These are phyloP conservation scores for Gryon sp. DNA, from an alignment of 1,140 invertebrate species.

Conservation along the genomic window DNA sequence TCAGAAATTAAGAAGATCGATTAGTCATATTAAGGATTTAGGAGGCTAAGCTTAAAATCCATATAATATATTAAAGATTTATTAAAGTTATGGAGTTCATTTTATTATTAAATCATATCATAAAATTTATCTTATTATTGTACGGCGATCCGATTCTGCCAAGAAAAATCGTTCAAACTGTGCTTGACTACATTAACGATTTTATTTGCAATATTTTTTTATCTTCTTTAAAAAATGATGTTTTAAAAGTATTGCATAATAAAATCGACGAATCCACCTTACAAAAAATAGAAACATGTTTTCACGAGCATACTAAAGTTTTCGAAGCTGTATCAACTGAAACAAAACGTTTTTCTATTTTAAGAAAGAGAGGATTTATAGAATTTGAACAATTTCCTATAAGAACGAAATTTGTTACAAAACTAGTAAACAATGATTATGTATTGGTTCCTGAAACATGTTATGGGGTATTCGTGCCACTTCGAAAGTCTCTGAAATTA, in stretches of 20 bases:
- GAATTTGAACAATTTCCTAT: neutral
- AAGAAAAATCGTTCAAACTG: slow-evolving; percentile 1
- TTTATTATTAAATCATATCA: neutral
- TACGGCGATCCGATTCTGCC: slow-evolving; percentile 4
- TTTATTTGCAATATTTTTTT: slow-evolving; percentile 10
- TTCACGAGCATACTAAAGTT: neutral
- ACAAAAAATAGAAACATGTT: neutral
- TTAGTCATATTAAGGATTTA: too few relatives aligned
- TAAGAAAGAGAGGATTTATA: slow-evolving; percentile 7
- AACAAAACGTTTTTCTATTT: neutral
- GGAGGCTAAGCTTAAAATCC: too few relatives aligned
- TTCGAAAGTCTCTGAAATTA: slow-evolving; percentile 1
- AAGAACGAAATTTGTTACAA: neutral
- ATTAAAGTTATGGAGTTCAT: slow-evolving; percentile 2
- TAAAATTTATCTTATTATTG: neutral
- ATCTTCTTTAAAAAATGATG: slow-evolving; percentile 2
- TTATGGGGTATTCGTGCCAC: neutral
- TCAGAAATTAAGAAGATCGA: slow-evolving; percentile 5
- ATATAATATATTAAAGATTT: too few relatives aligned
- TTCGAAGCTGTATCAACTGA: slow-evolving; percentile 1
- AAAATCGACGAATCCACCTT: neutral
- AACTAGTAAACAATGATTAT: neutral
- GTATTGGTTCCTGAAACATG: neutral
- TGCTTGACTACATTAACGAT: neutral
- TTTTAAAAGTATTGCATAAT: neutral